Base-by-base conservation (phyloP, 2,113 vertebrate species). In the Urocolius indicus region DNA sequence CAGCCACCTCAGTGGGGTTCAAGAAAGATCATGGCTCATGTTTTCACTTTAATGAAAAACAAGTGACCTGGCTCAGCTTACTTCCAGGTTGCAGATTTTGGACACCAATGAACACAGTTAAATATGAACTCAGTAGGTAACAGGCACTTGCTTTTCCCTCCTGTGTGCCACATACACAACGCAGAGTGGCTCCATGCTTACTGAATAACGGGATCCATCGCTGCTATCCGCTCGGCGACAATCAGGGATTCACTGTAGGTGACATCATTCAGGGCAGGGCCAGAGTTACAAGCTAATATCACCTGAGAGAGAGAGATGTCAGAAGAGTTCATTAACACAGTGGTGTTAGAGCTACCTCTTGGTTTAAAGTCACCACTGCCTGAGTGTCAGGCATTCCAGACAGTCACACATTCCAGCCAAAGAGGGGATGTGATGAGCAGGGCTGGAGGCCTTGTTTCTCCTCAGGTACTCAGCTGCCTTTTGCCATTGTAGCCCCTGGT, bases 271-370 rank as follows among this genome's bases (percentile, higher is more conserved):
- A 99, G 88, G 36, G 99, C 99, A 9, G 99, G 99, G 81, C 98
- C 98, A 3, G 99, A 99, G 98, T 99, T 99, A 96, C 99, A 99
- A 27, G 99, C 99, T 93, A 99, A 45, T 66, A 99, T 99, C 38
- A 99, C 99, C 99, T 99, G 81, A 5, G 52, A 92, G 8, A 92
- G 8, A 10, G 24, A 87, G 78, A 14, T 2, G n/a, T 3, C 63
- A 72, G 43, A 49, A 57, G 51, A 91, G 69, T 12, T 54, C 43
- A 75, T 73, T 16, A 83, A 19, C 3, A 22, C 58, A 26, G 32
- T 1, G 10, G 27, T 3, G 14, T 4, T 1, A 59, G 41, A 78
- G 65, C 54, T 45, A 48, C 23, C 38, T 1, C 4, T n/a, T 12
- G 5, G 5, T 3, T 51, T 76, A 26, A n/a, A 22, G 12, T 3